phyloP scores from a whole-genome alignment of 2,888 invertebrate species.

The Yponomeuta sedellus region DNA sequence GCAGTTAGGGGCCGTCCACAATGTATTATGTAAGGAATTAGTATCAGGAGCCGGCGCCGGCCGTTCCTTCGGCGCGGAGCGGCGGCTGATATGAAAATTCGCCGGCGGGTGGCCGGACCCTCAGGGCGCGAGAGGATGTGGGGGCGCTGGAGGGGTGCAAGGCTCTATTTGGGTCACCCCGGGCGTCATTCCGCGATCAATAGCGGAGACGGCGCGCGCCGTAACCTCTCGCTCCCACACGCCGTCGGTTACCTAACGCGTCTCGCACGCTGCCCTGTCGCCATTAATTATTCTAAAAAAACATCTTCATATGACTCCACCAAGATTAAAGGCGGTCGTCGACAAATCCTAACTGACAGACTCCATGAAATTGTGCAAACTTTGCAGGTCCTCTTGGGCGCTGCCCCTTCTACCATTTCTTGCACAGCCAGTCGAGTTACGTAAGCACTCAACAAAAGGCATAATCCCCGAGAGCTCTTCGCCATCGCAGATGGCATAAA shows the following conservation, averaged over 20 bases:
- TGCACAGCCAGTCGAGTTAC: constrained; percentile 27
- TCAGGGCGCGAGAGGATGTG: constrained; percentile 36
- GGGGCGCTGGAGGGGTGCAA: constrained; percentile 52
- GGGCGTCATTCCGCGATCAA: constrained; percentile 72
- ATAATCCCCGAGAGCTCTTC: constrained; percentile 18
- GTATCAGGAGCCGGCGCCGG: constrained; percentile 44
- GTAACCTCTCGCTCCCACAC: constrained; percentile 52
- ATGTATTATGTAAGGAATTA: constrained; percentile 51
- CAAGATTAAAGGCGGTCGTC: not conserved
- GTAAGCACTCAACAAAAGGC: constrained; percentile 40
- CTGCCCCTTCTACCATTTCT: not conserved
- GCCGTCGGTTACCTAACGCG: constrained; percentile 61
- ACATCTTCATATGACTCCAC: not conserved
- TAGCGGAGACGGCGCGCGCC: constrained; percentile 70
- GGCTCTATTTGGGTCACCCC: constrained; percentile 77
- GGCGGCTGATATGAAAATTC: constrained; percentile 73
- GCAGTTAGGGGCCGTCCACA: constrained; percentile 30
- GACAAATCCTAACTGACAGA: not conserved
- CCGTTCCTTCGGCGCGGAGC: constrained; percentile 56
- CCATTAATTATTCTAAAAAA: constrained; percentile 60
- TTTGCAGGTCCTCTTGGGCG: not conserved
- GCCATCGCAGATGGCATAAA: constrained; percentile 12
- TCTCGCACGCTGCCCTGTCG: constrained; percentile 60
- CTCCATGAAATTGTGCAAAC: not conserved
- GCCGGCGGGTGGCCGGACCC: constrained; percentile 55